A percentile compares a stretch with the other conserved stretches of the same genome.
These are phyloP conservation scores for Remorina albescens DNA, from an alignment of 2,797 vertebrate species.

Conservation along the genomic window DNA sequence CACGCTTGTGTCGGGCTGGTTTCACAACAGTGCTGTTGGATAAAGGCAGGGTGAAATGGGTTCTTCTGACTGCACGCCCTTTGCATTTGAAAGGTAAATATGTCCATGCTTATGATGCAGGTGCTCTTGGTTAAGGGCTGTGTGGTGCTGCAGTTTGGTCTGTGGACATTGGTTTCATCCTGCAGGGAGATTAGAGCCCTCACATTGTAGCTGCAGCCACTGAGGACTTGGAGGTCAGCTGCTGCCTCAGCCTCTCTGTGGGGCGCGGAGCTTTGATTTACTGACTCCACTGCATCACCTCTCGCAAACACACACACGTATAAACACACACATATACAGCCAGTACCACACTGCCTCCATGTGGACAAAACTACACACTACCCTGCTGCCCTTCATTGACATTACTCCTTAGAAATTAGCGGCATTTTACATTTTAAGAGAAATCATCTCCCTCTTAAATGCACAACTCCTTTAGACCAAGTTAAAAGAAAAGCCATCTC, in stretches of 20 bases:
- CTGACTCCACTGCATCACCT: conserved; percentile 70
- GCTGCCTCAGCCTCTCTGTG: conserved; percentile 78
- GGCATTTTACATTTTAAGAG: background rate
- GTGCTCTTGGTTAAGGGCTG: background rate
- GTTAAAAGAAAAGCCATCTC: background rate
- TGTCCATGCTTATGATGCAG: conserved; percentile 1
- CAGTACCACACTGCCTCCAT: conserved; percentile 74
- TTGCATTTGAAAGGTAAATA: conserved; percentile 39
- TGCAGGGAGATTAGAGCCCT: conserved; percentile 60
- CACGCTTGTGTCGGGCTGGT: conserved; percentile 37
- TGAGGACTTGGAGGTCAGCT: conserved; percentile 79
- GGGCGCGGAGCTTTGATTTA: conserved; percentile 76
- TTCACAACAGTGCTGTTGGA: conserved; percentile 37
- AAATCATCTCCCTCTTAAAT: background rate
- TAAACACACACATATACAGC: conserved; percentile 19
- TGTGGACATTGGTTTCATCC: conserved; percentile 50
- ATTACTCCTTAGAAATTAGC: background rate
- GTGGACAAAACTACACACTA: conserved; percentile 60
- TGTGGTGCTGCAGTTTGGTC: conserved; percentile 8
- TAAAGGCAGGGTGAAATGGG: conserved; percentile 3
- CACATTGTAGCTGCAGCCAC: conserved; percentile 59
- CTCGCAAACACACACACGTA: conserved; percentile 33
- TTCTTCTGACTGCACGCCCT: conserved; percentile 14
- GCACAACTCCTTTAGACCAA: background rate
- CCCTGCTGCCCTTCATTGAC: conserved; percentile 20